Evolutionary conservation across 2,797 vertebrate species (phyloP).

Genomic region (Manis javanica): DNA sequence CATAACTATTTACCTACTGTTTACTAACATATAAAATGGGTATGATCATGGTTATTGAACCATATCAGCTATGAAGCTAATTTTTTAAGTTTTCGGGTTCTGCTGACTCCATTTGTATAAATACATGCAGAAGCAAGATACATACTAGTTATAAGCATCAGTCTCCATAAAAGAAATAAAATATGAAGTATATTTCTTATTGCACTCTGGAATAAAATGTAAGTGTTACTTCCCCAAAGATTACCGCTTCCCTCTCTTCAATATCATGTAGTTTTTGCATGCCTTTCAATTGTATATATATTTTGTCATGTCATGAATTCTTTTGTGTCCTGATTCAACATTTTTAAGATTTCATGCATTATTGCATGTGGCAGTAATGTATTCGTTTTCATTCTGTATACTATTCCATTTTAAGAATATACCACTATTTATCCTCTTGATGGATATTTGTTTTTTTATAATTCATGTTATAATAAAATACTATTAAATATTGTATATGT

Average conservation of each 20-base stretch:
- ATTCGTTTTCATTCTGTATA: constrained; percentile 58
- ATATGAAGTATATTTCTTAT: constrained; percentile 21
- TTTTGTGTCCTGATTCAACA: constrained; percentile 1
- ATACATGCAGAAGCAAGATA: neutral
- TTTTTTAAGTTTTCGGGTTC: constrained; percentile 18
- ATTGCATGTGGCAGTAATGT: constrained; percentile 61
- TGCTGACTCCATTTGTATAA: constrained; percentile 38
- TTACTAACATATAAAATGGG: neutral
- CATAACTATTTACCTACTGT: neutral
- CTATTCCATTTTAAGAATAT: constrained; percentile 63
- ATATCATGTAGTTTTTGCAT: constrained; percentile 57
- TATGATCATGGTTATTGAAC: neutral
- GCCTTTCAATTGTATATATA: neutral
- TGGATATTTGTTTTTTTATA: constrained; percentile 69
- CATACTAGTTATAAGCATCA: neutral
- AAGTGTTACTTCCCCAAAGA: constrained; percentile 18
- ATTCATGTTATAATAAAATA: constrained; percentile 63
- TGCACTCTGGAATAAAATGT: constrained; percentile 13
- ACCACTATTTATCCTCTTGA: constrained; percentile 44
- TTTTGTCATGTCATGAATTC: constrained; percentile 54
- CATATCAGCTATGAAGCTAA: constrained; percentile 21
- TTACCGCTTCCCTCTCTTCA: neutral
- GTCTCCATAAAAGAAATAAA: constrained; percentile 2
- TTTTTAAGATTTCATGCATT: constrained; percentile 52
- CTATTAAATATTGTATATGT: neutral